Conservation (phyloP, 2,888 invertebrate genomes). For the Heliothis peltigera region DNA sequence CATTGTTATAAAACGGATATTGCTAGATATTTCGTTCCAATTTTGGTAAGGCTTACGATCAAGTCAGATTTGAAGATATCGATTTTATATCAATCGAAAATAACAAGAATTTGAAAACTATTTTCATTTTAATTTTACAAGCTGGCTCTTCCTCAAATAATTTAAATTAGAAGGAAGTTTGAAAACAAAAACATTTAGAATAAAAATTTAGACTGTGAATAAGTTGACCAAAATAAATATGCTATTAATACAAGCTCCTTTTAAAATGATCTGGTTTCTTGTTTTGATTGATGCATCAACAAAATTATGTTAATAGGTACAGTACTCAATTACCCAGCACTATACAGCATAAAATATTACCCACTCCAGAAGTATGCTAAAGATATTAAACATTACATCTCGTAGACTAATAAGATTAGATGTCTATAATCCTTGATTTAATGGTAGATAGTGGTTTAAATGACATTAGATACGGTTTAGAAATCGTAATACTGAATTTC, state of each 20-base stretch:
- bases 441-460: constrained; percentile 27
- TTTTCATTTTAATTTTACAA: no score
- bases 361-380: constrained; percentile 8
- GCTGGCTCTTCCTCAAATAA: no score
- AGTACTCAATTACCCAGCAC: constrained; percentile 3
- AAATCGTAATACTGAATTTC: constrained; percentile 43
- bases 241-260: no score
- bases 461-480: constrained; percentile 32
- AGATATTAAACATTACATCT: constrained; percentile 21
- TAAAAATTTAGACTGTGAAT: no score
- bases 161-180: no score
- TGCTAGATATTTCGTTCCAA: constrained; percentile 44
- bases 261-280: constrained; percentile 22
- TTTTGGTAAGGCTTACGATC: constrained; percentile 30
- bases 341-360: not conserved
- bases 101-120: no score
- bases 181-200: no score
- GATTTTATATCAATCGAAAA: no score
- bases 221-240: no score
- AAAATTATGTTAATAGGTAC: constrained; percentile 13
- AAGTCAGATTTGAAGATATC: constrained; percentile 8
- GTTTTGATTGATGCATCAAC: constrained; percentile 16
- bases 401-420: constrained; percentile 33
- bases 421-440: constrained; percentile 39
- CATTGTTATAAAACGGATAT: constrained; percentile 61